A percentile compares a stretch with the other conserved stretches of the same genome.
Evolutionary conservation across 1,140 invertebrate species (phyloP).

Genomic region (Caenorhabditis brenneri): DNA sequence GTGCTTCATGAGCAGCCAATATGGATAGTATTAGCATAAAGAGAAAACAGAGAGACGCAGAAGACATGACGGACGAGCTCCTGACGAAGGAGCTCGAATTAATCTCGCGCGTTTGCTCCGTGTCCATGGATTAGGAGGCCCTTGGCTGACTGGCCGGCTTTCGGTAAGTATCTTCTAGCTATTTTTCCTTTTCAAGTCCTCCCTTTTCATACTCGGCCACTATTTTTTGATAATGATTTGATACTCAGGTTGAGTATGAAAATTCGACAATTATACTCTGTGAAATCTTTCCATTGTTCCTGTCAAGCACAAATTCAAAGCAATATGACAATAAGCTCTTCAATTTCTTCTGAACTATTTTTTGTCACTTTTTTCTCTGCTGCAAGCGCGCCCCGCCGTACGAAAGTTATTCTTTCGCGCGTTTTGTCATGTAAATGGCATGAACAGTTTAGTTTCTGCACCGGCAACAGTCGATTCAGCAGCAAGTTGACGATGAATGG

Average conservation of each 20-base stretch:
- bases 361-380: too few species aligned
- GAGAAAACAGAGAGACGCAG: background rate
- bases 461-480: background rate
- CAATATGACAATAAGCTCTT: too few species aligned
- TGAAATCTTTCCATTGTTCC: too few species aligned
- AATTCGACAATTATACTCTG: too few species aligned
- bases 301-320: too few species aligned
- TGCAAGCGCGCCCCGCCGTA: background rate
- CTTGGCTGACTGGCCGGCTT: background rate
- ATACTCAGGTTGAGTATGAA: too few species aligned
- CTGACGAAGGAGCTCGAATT: background rate
- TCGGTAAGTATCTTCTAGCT: background rate
- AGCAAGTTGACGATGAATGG: background rate
- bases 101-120: background rate
- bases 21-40: background rate
- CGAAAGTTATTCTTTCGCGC: background rate
- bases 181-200: background rate
- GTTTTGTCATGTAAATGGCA: constrained; percentile 9
- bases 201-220: too few species aligned
- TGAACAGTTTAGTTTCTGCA: background rate
- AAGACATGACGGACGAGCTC: background rate
- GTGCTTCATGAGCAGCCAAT: background rate
- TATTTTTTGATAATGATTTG: too few species aligned
- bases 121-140: background rate
- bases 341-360: too few species aligned